A percentile compares a stretch with the other conserved stretches of the same genome.
These are phyloP conservation scores for Lynx canadensis DNA, from an alignment of 2,113 vertebrate species.

Conservation along the genomic window DNA sequence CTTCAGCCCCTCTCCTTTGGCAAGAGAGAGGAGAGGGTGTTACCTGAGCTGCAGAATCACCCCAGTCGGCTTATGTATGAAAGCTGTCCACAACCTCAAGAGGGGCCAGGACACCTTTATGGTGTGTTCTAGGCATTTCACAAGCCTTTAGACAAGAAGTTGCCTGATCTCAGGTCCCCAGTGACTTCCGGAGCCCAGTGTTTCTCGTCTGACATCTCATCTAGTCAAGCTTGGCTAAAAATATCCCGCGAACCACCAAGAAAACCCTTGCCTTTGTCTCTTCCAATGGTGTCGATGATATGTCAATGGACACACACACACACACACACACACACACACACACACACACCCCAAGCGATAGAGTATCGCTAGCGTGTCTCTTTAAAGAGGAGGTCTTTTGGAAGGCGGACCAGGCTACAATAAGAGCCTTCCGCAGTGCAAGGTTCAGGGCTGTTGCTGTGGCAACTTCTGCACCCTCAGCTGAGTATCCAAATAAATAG, in stretches of 20 bases:
- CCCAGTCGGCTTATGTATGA: neutral
- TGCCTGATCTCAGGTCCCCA: neutral
- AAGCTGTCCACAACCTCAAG: neutral
- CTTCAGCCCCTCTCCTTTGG: neutral
- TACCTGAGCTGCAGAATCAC: neutral
- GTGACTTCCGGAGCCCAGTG: neutral
- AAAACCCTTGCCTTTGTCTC: constrained; percentile 3
- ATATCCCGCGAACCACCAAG: neutral
- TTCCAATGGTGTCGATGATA: neutral
- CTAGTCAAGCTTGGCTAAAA: constrained; percentile 23
- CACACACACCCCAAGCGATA: constrained; percentile 34
- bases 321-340: neutral
- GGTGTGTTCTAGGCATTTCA: neutral
- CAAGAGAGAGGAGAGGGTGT: neutral
- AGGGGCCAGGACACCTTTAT: neutral
- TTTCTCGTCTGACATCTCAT: neutral
- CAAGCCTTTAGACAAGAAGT: neutral
- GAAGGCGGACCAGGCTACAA: constrained; percentile 77
- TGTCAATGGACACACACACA: neutral
- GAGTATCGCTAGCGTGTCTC: constrained; percentile 71
- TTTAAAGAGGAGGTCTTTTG: constrained; percentile 78
- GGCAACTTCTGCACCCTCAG: constrained; percentile 78
- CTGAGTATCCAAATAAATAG: constrained; percentile 80
- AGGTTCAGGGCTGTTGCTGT: constrained; percentile 83
- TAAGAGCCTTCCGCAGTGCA: constrained; percentile 79